phyloP scores from a whole-genome alignment of 1,140 invertebrate genomes.

The Heliothis subflexa region DNA sequence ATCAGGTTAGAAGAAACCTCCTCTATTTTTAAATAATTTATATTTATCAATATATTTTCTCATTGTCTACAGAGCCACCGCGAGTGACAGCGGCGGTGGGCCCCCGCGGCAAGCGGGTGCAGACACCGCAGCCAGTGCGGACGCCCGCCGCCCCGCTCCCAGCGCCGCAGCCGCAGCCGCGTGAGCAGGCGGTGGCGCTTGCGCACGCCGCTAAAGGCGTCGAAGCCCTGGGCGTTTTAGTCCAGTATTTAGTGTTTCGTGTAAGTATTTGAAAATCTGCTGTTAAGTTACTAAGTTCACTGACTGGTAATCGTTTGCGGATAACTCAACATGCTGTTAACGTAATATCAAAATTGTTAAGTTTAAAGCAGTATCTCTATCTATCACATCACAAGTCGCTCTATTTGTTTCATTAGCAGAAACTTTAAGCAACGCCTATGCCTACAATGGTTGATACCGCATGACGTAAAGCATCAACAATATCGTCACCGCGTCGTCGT shows the following conservation, averaged over 20 bases:
- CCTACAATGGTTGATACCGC: background rate
- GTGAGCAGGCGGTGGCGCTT: conserved; percentile 69
- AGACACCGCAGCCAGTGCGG: conserved; percentile 70
- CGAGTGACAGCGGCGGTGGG: conserved; percentile 76
- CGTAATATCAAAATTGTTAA: no score
- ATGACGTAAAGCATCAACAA: conserved; percentile 23
- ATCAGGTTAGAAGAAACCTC: no score
- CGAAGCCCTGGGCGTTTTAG: conserved; percentile 90
- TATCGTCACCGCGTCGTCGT: background rate
- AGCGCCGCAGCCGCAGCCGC: conserved; percentile 57
- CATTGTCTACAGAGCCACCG: conserved; percentile 68
- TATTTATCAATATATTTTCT: background rate
- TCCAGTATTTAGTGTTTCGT: conserved; percentile 90
- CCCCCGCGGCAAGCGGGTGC: conserved; percentile 76
- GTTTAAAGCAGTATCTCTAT: no score
- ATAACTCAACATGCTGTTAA: no score
- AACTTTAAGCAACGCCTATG: no score
- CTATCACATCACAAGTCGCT: no score
- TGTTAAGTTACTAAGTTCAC: no score
- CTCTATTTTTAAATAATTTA: no score
- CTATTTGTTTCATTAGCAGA: no score
- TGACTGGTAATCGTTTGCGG: no score
- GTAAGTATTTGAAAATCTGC: conserved; percentile 82
- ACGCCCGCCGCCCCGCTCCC: conserved; percentile 60
- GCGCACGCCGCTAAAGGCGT: conserved; percentile 85